Base-by-base conservation (phyloP, 2,797 vertebrate species). In the Hydrocynus forskahlii region DNA sequence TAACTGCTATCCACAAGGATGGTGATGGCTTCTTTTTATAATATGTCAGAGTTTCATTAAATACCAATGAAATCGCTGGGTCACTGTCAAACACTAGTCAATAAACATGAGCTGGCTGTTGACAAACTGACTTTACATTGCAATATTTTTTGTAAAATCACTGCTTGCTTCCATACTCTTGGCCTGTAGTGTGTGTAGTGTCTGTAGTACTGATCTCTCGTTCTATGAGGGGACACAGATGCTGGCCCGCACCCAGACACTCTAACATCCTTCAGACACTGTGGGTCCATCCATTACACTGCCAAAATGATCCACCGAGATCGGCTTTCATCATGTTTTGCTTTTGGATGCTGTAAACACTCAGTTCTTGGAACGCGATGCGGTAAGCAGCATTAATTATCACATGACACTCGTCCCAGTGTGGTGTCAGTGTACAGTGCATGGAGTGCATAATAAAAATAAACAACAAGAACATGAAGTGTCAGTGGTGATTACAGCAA, bases 341-440 rank as follows among this genome's bases (percentile, higher is more conserved):
- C 43, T 48, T 78, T 81, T 63, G 48, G 72, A 78, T 70, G 48
- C 70, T 79, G 80, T 81, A 81, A 81, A 69, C 80, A 81, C 78
- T 64, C 45, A 48, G 45, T 17, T 29, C 40, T 78, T 76, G 70
- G 83, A 81, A 81, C 73, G 62, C 64, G 38, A 55, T 48, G 72
- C 76, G 17, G 70, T 66, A 60, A 71, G 63, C n/a, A 62, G 63
- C 55, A 25, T 84, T 75, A 66, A 75, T 81, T 81, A 59, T 69
- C 12, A 62, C 7, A 29, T 75, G 70, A 64, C 75, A 78, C 71
- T 59, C 21, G 57, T 52, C 79, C 66, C 35, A 38, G 19, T 62
- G 83, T 79, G 75, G 69, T 62, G 45, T 74, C 55, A 13, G 35
- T 43, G 55, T 21, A 54, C 23, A 54, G 59, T 66, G 72, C 23